Conservation (phyloP, 1,140 invertebrate species). For the Eriocheir sinensis region DNA sequence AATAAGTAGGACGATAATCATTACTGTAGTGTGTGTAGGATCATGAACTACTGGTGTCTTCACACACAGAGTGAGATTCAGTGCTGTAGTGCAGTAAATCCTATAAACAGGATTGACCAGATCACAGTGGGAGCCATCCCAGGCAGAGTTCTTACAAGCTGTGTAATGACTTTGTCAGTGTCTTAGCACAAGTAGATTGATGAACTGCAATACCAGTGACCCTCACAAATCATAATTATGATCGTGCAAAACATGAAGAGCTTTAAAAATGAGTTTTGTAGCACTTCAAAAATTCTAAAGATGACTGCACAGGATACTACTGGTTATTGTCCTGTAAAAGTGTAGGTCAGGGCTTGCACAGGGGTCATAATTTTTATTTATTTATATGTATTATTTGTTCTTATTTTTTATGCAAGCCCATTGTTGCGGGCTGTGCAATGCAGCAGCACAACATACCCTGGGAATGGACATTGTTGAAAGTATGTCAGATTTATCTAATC, state of each 20-base stretch:
- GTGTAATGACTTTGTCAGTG: conserved; percentile 18
- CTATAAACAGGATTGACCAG: background rate
- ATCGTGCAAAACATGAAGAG: conserved; percentile 33
- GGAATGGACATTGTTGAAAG: background rate
- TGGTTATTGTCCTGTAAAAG: background rate
- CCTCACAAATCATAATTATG: conserved; percentile 38
- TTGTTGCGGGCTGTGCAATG: background rate
- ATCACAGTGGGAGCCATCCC: background rate
- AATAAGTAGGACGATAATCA: conserved; percentile 46
- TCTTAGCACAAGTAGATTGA: conserved; percentile 38
- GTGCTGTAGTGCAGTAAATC: conserved; percentile 23
- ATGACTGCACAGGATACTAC: background rate
- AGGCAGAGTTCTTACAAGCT: background rate
- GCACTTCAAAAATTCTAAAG: background rate
- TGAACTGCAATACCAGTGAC: conserved; percentile 43
- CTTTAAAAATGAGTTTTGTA: conserved; percentile 34
- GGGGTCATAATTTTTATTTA: background rate
- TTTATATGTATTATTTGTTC: background rate
- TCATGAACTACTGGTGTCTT: conserved; percentile 55
- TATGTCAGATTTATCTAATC: conserved; percentile 44
- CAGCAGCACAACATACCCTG: background rate
- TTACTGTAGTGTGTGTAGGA: conserved; percentile 41
- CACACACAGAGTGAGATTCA: conserved; percentile 35
- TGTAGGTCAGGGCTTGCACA: background rate
- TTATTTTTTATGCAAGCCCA: background rate